Percentiles rank a stretch among this genome's conserved stretches.
These are phyloP conservation scores for Lepus europaeus DNA, from an alignment of 2,113 vertebrate genomes.

Conservation along the genomic window DNA sequence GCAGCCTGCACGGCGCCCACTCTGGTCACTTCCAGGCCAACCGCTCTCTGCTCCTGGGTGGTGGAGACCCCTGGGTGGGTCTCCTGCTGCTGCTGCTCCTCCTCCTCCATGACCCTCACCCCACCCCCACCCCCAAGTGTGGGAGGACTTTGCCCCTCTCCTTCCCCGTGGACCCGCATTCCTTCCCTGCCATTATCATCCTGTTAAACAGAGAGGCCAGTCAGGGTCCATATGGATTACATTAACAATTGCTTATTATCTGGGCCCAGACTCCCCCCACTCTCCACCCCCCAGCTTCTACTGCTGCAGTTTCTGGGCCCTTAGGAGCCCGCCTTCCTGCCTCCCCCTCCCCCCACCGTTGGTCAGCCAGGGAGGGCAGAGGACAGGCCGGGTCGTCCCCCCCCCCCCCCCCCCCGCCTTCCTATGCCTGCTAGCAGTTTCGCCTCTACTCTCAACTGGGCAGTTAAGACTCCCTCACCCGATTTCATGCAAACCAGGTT, in stretches of 20 bases:
- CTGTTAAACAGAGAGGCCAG: constrained; percentile 87
- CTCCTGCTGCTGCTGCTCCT: not conserved
- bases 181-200: constrained; percentile 89
- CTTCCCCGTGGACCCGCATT: constrained; percentile 85
- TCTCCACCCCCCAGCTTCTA: constrained; percentile 63
- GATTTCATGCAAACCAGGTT: constrained; percentile 68
- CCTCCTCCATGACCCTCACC: not conserved
- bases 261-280: constrained; percentile 78
- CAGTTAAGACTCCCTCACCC: constrained; percentile 35
- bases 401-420: constrained; percentile 35
- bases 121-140: constrained; percentile 63
- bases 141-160: constrained; percentile 81
- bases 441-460: constrained; percentile 55
- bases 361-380: constrained; percentile 59
- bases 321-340: constrained; percentile 43
- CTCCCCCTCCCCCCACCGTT: not conserved
- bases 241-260: constrained; percentile 91
- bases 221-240: constrained; percentile 90
- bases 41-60: not conserved
- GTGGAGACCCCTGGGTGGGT: constrained; percentile 52
- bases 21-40: constrained; percentile 29
- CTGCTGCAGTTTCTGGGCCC: constrained; percentile 59
- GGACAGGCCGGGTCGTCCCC: constrained; percentile 50
- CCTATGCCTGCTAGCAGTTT: constrained; percentile 55
- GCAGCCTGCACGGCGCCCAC: not conserved